A percentile compares a stretch with the other conserved stretches of the same genome.
These are phyloP conservation scores for Axea sp. DNA, from an alignment of 2,888 invertebrate genomes.

Conservation along the genomic window DNA sequence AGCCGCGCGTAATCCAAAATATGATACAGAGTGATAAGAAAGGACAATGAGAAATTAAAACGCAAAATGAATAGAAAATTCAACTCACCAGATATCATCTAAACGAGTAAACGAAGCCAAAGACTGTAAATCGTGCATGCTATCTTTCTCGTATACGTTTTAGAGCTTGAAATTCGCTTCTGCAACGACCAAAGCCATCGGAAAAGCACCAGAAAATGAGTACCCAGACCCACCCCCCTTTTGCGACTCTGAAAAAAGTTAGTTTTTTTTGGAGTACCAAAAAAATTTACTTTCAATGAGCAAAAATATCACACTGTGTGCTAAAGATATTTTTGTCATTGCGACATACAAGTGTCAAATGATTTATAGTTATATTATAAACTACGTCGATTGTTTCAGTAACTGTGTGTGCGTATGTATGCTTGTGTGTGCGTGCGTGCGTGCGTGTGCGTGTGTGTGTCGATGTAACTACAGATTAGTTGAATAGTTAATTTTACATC, in stretches of 20 bases:
- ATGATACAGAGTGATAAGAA: too few relatives aligned
- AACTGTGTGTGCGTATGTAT: too few relatives aligned
- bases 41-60: constrained; percentile 21
- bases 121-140: constrained; percentile 46
- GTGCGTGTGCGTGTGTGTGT: too few relatives aligned
- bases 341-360: too few relatives aligned
- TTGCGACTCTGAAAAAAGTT: constrained; percentile 58
- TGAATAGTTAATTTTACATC: too few relatives aligned
- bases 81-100: constrained; percentile 47
- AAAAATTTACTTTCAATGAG: constrained; percentile 25
- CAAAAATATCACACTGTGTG: constrained; percentile 27
- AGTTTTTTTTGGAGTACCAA: constrained; percentile 51
- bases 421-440: too few relatives aligned
- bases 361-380: too few relatives aligned
- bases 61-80: constrained; percentile 35
- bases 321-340: constrained; percentile 30
- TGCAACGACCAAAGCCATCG: constrained; percentile 48
- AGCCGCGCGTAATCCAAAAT: too few relatives aligned
- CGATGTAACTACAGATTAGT: too few relatives aligned
- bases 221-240: constrained; percentile 51
- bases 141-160: constrained; percentile 44
- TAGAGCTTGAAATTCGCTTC: constrained; percentile 46
- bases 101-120: constrained; percentile 51
- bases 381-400: too few relatives aligned
- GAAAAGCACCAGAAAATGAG: constrained; percentile 51